Conservation (phyloP, 2,888 invertebrate genomes). For the Tolmerus cingulatus region DNA sequence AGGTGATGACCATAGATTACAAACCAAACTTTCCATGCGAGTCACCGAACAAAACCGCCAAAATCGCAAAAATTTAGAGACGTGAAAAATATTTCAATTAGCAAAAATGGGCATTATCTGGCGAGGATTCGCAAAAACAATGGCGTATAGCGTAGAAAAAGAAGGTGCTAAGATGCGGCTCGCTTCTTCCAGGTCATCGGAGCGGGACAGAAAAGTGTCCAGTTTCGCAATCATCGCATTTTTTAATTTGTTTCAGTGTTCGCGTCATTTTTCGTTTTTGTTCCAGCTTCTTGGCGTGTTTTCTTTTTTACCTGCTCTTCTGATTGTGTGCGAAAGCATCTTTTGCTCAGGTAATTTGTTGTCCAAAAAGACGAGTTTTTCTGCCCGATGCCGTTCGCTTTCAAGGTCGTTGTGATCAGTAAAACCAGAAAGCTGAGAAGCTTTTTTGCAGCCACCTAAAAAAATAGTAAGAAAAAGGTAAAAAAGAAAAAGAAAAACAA, state of each 20-base stretch:
- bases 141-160: background rate
- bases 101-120: background rate
- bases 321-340: background rate
- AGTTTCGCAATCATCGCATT: conserved; percentile 4
- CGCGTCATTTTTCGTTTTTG: background rate
- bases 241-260: background rate
- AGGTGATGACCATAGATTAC: background rate
- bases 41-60: background rate
- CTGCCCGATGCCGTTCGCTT: conserved; percentile 35
- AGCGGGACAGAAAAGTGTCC: background rate
- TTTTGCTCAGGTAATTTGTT: conserved; percentile 2
- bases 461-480: background rate
- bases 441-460: background rate
- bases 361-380: conserved; percentile 27
- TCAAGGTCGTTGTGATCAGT: conserved; percentile 41
- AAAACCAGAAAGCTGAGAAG: conserved; percentile 36
- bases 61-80: conserved; percentile 10
- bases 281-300: background rate
- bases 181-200: background rate
- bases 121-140: background rate
- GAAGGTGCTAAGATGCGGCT: background rate
- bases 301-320: background rate
- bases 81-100: conserved; percentile 29
- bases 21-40: background rate
- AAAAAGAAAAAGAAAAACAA: background rate